These are phyloP conservation scores for Drosophila infuscata DNA, from an alignment of 2,888 invertebrate species.

Conservation along the genomic window DNA sequence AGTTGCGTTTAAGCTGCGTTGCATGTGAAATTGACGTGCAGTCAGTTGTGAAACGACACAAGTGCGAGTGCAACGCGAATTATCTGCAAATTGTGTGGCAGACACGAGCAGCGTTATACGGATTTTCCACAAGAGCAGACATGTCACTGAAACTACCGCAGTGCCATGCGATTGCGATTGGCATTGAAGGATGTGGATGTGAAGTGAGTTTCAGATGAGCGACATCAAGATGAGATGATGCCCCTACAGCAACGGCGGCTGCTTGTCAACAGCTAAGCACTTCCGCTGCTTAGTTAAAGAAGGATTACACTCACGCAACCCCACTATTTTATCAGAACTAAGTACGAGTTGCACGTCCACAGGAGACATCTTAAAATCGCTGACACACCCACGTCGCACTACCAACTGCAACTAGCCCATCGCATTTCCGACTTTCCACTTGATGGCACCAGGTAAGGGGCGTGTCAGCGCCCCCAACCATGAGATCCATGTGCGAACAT, in stretches of 20 bases:
- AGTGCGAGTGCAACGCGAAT: constrained; percentile 44
- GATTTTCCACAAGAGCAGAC: constrained; percentile 74
- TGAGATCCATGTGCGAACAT: constrained; percentile 36
- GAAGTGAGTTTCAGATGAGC: background rate
- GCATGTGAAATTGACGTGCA: constrained; percentile 36
- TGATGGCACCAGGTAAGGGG: constrained; percentile 31
- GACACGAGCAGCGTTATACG: constrained; percentile 33
- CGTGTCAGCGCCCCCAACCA: constrained; percentile 8
- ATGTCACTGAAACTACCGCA: constrained; percentile 44
- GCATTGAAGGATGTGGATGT: constrained; percentile 51
- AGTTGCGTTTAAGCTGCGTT: constrained; percentile 32
- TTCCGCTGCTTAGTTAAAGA: constrained; percentile 57
- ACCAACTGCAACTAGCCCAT: constrained; percentile 29
- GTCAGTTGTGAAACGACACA: constrained; percentile 24
- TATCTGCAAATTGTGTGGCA: constrained; percentile 57
- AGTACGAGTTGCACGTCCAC: constrained; percentile 27
- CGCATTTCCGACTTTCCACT: constrained; percentile 24
- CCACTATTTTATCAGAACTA: constrained; percentile 44
- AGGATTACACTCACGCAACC: constrained; percentile 17
- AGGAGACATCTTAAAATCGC: constrained; percentile 54
- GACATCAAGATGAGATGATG: constrained; percentile 11
- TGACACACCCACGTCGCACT: constrained; percentile 32
- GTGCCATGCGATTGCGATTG: constrained; percentile 48
- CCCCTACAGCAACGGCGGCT: constrained; percentile 13
- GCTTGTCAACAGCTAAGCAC: constrained; percentile 49